Base-by-base conservation (phyloP, 2,888 invertebrate genomes). In the Geophilus truncorum region DNA sequence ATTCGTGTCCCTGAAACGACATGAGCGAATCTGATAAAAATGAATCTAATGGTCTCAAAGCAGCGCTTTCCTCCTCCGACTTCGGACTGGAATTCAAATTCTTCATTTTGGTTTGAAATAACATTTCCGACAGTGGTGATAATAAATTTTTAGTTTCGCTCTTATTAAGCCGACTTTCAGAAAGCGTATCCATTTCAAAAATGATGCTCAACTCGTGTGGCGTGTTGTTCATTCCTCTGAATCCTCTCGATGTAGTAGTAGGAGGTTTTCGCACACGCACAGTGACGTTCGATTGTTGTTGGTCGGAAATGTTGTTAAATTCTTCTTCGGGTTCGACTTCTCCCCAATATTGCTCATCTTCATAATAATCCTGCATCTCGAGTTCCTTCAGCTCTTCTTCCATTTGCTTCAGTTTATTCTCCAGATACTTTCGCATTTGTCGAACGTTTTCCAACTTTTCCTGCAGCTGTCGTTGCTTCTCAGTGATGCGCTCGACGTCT, bases 171-270 rank as follows among this genome's bases (percentile, higher is more conserved):
- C 0, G 34, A 36, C 21, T 1, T 77, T 2, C 23, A n/a, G n/a
- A 1, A 9, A 21, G 32, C 3, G 34, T 34, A 9, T 77, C 77
- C 3, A 9, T 15, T 32, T 77, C 77, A 1, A 23, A 2, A 10
- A 77, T 77, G 0, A 34, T 34, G 18, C 77, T 77, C 32, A 77
- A 18, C 15, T 77, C 77, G 77, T 77, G 77, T 4, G 77, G 77
- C 0, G 6, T 32, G 0, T 12, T 12, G n/a, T 34, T 34, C 77
- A 77, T 77, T 9, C 77, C 77, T 18, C 77, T 32, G 12, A 23
- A 23, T 36, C 3, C 5, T n/a, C n/a, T 32, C 3, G 21, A 23
- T 36, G 9, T 21, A 0, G 77, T 77, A 2, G 34, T 77, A 2
- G 34, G 34, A 5, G 77, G 77, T 4, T 21, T 23, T 12, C 32